Percentiles rank a stretch among this genome's conserved stretches.
Conservation (phyloP, 2,888 invertebrate species). For the Dynastes grantii region DNA sequence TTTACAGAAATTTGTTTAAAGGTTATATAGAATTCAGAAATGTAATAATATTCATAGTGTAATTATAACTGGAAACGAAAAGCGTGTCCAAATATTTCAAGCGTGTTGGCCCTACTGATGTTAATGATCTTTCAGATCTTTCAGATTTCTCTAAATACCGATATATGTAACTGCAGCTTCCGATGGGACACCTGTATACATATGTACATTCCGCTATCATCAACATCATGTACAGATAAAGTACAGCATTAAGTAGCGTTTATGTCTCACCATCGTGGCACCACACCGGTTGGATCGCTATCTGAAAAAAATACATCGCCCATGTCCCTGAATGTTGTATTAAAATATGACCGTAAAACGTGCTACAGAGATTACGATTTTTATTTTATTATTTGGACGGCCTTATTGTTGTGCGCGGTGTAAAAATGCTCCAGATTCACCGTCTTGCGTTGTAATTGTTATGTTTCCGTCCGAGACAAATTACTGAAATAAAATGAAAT, state of each 20-base stretch:
- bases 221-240: not conserved
- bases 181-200: not conserved
- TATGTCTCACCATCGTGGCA: not conserved
- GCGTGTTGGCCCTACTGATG: no score
- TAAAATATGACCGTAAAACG: conserved; percentile 26
- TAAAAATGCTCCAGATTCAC: not conserved
- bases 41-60: no score
- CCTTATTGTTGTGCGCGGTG: conserved; percentile 21
- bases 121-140: no score
- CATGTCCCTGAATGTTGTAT: conserved; percentile 37
- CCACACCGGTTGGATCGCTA: conserved; percentile 1
- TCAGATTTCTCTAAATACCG: no score
- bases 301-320: conserved; percentile 12
- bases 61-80: no score
- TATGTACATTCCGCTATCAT: not conserved
- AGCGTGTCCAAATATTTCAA: no score
- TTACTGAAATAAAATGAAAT: conserved; percentile 10
- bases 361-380: conserved; percentile 5
- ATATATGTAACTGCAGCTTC: no score
- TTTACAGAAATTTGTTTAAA: no score
- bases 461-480: conserved; percentile 11
- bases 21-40: no score
- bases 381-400: conserved; percentile 23
- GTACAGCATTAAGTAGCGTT: conserved; percentile 5
- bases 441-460: conserved; percentile 1